phyloP scores from a whole-genome alignment of 1,140 invertebrate genomes.

The Stegodyphus dumicola region DNA sequence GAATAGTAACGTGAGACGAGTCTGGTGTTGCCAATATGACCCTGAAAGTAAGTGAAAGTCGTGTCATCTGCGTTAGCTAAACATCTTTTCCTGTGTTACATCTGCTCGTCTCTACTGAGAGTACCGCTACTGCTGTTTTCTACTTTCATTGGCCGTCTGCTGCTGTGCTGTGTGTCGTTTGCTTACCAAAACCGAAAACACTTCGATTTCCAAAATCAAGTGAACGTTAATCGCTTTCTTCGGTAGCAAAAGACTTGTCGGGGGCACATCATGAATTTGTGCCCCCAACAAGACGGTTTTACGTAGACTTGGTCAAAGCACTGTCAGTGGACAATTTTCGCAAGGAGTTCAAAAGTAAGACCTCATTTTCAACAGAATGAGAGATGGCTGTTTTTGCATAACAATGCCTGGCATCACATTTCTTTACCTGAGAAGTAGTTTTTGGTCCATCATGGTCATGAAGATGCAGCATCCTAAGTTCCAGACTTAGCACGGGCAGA shows the following conservation, averaged over 20 bases:
- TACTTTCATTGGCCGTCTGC: no score
- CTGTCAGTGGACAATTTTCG: neutral
- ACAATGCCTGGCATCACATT: neutral
- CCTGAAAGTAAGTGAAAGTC: neutral
- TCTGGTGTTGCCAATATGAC: neutral
- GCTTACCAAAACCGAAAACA: neutral
- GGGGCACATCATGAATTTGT: slow-evolving; percentile 18
- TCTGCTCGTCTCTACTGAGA: no score
- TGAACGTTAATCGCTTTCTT: neutral
- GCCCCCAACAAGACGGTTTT: neutral
- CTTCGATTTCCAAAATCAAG: no score
- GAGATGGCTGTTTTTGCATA: neutral
- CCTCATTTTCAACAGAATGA: neutral
- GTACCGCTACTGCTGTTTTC: no score
- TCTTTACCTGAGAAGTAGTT: neutral
- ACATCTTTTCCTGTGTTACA: no score
- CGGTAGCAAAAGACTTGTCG: slow-evolving; percentile 1
- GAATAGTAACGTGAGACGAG: neutral
- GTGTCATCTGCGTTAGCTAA: neutral
- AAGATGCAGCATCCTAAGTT: slow-evolving; percentile 9
- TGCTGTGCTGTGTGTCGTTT: no score
- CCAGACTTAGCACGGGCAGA: neutral
- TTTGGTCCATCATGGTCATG: slow-evolving; percentile 1
- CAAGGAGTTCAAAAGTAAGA: neutral
- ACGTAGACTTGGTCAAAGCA: neutral